A percentile compares a stretch with the other conserved stretches of the same genome.
Conservation (phyloP, 1,140 invertebrate genomes). For the Aphelenchoides besseyi region DNA sequence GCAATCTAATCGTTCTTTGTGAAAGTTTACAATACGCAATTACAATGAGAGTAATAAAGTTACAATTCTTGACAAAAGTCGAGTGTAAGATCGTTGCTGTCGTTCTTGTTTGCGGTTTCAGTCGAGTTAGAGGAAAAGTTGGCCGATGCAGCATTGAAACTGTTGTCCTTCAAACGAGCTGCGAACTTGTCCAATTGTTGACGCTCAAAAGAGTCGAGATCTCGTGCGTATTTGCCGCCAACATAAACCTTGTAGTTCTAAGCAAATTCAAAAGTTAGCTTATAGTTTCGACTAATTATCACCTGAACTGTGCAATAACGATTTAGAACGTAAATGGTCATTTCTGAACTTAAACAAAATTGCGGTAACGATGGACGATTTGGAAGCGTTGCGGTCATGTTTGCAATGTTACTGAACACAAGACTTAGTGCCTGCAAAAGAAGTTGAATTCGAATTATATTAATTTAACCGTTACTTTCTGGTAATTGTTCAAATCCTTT, state of each 20-base stretch:
- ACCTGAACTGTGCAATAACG: not conserved
- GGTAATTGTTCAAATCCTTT: not conserved
- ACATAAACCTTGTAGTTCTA: constrained; percentile 20
- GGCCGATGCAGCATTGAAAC: not conserved
- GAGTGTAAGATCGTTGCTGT: not conserved
- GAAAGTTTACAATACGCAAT: no score
- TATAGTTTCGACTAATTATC: not conserved
- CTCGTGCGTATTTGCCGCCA: constrained; percentile 12
- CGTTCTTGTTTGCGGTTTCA: not conserved
- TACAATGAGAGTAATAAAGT: no score
- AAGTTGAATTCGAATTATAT: not conserved
- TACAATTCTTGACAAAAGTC: constrained; percentile 3
- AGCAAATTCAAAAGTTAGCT: not conserved
- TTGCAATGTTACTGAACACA: not conserved
- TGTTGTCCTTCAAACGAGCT: not conserved
- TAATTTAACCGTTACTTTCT: not conserved
- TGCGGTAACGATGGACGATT: not conserved
- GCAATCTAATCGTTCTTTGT: no score
- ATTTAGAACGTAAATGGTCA: constrained; percentile 5
- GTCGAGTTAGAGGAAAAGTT: not conserved
- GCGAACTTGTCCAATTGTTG: constrained; percentile 7
- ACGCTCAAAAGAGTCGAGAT: not conserved
- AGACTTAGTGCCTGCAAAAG: not conserved
- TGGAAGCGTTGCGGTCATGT: not conserved
- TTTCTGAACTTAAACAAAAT: constrained; percentile 9